Base-by-base conservation (phyloP, 1,140 invertebrate species). In the Araneus ventricosus region DNA sequence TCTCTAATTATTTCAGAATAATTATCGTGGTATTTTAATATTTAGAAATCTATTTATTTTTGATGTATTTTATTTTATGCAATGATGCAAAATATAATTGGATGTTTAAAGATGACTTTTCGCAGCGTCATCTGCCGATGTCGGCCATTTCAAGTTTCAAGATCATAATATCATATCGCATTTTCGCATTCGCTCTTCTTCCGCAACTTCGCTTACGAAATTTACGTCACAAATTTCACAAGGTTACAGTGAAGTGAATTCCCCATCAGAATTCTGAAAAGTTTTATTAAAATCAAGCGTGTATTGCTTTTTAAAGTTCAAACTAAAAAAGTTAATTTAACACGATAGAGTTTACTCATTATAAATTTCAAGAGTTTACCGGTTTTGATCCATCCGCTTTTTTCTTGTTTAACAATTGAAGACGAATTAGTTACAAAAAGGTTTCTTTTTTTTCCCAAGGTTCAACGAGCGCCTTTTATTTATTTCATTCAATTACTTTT, bases 81-180 rank as follows among this genome's bases (percentile, higher is more conserved):
- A 45, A 82, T n/a, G n/a, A 45, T 82, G 80, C 80, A 82, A 82
- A 82, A 82, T 82, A 17, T 80, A 41, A 82, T 52, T 6, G 27
- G 80, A 82, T 82, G 80, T 82, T 45, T 82, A 22, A 41, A 24
- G 80, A 82, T 82, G 80, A 82, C 80, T 45, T 82, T 82, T n/a
- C 4, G 17, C 41, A 39, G 39, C 37, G 80, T 82, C 39, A 82
- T 82, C 80, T 45, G n/a, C 22, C 6, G 41, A 10, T 52, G 2
- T 45, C 80, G 24, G 80, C 80, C 80, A 82, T 82, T 82, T 45
- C 41, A 4, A 52, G 80, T 82, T 82, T 52, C 37, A 82, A 82
- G 80, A 82, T 82, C 80, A 30, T 52, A 52, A 52, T 75, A 75
- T 75, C 30, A 75, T 37, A 75, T 75, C 70, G 59, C 59, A n/a